These are phyloP conservation scores for Stenchaetothrips biformis DNA, from an alignment of 2,888 invertebrate species.

Conservation along the genomic window DNA sequence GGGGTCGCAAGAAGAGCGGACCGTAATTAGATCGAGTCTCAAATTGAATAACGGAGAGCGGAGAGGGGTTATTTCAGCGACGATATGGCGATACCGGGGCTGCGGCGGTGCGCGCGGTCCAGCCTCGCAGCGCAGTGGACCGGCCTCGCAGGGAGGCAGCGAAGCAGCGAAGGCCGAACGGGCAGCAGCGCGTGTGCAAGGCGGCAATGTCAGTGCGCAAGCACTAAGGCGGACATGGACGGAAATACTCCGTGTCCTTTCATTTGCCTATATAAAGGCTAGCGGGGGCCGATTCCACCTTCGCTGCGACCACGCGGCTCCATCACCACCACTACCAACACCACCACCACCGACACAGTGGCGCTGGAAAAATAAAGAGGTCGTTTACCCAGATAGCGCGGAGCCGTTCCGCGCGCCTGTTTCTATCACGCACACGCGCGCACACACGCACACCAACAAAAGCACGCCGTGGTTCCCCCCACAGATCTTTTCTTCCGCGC, in stretches of 20 bases:
- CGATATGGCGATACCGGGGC: neutral
- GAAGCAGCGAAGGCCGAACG: no score
- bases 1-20: neutral
- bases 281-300: no score
- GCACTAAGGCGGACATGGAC: no score
- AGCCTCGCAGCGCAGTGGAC: no score
- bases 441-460: neutral
- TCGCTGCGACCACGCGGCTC: no score
- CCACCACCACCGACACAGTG: neutral
- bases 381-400: conserved; percentile 10
- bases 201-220: no score
- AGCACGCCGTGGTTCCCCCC: neutral
- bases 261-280: no score
- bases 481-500: neutral
- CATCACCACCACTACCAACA: no score
- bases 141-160: no score
- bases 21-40: neutral
- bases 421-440: neutral
- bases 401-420: neutral
- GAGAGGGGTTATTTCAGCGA: neutral
- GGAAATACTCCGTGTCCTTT: no score
- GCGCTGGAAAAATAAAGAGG: neutral
- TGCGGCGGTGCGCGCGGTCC: neutral
- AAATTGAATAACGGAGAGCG: neutral
- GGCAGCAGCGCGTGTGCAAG: no score